Conservation (phyloP, 2,113 vertebrate species). For the Mixornis gularis region DNA sequence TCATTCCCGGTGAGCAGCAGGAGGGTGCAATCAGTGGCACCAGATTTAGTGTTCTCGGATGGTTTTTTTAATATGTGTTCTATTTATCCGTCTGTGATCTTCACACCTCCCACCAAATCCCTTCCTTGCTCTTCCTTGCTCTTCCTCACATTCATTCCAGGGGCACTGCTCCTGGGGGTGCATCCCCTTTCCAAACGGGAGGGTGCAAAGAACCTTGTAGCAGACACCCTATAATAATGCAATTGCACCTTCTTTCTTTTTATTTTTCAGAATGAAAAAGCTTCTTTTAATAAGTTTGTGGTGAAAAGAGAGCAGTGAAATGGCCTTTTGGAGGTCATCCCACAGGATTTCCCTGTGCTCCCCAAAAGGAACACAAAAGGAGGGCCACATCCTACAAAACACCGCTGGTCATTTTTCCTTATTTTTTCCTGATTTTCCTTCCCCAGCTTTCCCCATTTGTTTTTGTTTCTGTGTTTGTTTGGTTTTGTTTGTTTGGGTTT, state of each 20-base stretch:
- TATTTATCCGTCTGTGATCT: background rate
- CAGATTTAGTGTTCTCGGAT: accelerated
- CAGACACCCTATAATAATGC: too few species aligned
- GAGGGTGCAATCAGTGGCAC: accelerated
- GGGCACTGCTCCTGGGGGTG: accelerated
- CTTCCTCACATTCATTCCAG: background rate
- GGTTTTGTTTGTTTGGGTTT: background rate
- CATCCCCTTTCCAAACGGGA: accelerated
- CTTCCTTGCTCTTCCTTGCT: background rate
- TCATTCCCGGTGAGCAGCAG: background rate
- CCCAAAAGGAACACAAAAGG: background rate
- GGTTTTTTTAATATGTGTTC: background rate
- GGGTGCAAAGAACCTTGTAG: background rate
- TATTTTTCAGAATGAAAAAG: background rate
- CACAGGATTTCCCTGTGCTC: background rate
- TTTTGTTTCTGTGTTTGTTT: background rate
- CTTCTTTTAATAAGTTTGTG: background rate
- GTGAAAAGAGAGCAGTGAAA: background rate
- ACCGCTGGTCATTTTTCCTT: accelerated
- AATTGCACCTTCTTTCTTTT: too few species aligned
- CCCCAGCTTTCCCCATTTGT: accelerated
- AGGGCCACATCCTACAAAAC: background rate
- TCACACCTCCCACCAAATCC: background rate
- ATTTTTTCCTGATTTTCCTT: background rate
- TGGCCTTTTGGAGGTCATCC: too few species aligned